Base-by-base conservation (phyloP, 2,888 invertebrate genomes). In the Anticlea derivata region DNA sequence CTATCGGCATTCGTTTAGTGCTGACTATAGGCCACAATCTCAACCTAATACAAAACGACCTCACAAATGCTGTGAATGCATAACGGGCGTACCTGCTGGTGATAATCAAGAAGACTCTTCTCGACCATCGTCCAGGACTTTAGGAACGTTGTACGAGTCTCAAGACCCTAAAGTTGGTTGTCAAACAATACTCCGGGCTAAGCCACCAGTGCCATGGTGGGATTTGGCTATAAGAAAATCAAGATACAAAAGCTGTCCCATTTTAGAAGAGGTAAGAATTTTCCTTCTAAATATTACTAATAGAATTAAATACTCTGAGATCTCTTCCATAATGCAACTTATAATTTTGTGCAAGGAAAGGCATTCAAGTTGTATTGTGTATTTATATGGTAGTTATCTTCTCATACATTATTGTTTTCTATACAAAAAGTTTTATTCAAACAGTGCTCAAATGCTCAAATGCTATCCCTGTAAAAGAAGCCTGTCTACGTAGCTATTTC, bases 121-220 rank as follows among this genome's bases (percentile, higher is more conserved):
- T 66, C 51, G 86, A 66, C 65, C 78, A 13, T 70, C 77, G 1
- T 78, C 86, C 1, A 71, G 93, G 83, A 86, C 83, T 23, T 70
- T 91, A 53, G 88, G 88, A 37, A 91, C 91, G 22, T 73, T 91
- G 37, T 91, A 91, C 58, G 91, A 91, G 74, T 78, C 90, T 50
- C 87, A 92, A 74, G 94, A 95, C 73, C 92, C 93, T n/a, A 93
- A 94, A 79, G 91, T 94, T 52, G 94, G 94, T 24, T 93, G 93
- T 63, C 93, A 93, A 79, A 93, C 94, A 1, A 93, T 93, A 27
- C 79, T 94, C 38, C 83, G 94, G 24, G 91, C 93, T 49, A 94
- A 94, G 67, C 95, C 95, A 22, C 92, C 93, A 49, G 93, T 96
- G 56, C 97, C 97, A 0, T 97, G 97, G 97, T 97, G 96, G 94